Conservation (phyloP, 2,888 invertebrate species). For the Uloborus plumipes region DNA sequence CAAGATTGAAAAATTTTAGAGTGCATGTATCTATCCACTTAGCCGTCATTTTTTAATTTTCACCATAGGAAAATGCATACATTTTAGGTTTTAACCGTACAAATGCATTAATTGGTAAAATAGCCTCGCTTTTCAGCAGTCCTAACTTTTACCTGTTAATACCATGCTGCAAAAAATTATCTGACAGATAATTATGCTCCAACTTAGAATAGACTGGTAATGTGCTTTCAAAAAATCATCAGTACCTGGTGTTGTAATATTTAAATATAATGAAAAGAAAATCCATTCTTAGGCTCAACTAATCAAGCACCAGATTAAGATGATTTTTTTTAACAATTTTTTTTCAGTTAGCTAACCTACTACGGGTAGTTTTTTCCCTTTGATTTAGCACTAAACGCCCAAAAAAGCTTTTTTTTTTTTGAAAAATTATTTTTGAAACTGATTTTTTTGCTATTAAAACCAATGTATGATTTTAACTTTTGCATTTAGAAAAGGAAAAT, state of each 20-base stretch:
- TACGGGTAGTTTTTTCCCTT: background rate
- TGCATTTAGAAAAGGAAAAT: background rate
- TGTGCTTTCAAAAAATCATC: background rate
- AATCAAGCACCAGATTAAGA: background rate
- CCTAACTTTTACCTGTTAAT: background rate
- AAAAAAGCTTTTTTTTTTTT: slow-evolving; percentile 3
- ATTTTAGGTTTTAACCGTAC: background rate
- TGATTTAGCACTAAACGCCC: background rate
- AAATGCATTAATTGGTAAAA: slow-evolving; percentile 3
- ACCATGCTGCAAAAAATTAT: background rate
- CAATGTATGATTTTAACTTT: background rate
- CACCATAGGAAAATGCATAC: slow-evolving; percentile 10
- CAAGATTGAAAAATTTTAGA: background rate
- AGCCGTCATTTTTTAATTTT: background rate
- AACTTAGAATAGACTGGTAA: background rate
- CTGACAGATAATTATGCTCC: background rate
- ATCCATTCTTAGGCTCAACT: background rate
- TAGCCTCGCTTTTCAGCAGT: background rate
- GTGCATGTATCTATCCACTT: slow-evolving; percentile 2
- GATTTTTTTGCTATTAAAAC: background rate
- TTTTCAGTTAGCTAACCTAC: background rate
- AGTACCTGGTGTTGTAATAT: background rate
- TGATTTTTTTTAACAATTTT: slow-evolving; percentile 2
- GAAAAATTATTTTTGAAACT: slow-evolving; percentile 2
- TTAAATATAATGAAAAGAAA: background rate